Conservation (phyloP, 2,888 invertebrate genomes). For the Creontiades dilutus region DNA sequence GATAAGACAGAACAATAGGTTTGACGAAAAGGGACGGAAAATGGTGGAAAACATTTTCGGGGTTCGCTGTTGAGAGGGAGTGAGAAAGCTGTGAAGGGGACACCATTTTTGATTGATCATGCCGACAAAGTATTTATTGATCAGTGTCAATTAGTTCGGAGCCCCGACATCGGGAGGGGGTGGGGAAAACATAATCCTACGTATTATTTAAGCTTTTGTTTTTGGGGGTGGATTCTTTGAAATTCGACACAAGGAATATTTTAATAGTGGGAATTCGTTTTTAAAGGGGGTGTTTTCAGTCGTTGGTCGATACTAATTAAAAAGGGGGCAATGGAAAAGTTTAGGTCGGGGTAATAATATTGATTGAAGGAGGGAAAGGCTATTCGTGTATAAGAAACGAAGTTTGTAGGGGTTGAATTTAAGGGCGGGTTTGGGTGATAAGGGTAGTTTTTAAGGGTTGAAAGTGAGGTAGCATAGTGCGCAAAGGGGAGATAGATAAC, state of each 20-base stretch:
- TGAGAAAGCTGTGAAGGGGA: slow-evolving; percentile 36
- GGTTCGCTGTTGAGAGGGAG: neutral
- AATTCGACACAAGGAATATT: too few relatives aligned
- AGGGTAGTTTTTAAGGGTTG: neutral
- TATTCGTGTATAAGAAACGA: neutral
- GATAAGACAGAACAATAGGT: too few relatives aligned
- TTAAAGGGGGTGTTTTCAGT: neutral
- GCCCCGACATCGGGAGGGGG: neutral
- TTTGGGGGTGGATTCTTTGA: too few relatives aligned
- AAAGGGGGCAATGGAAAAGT: slow-evolving; percentile 37
- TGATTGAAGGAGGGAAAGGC: slow-evolving; percentile 60
- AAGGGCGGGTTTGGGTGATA: neutral
- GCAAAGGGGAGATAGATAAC: slow-evolving; percentile 1
- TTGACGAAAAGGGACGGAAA: neutral
- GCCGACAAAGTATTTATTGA: slow-evolving; percentile 72
- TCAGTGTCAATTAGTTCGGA: slow-evolving; percentile 67
- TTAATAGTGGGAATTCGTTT: neutral
- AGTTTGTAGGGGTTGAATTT: neutral
- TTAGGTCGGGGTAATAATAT: slow-evolving; percentile 67
- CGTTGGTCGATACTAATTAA: slow-evolving; percentile 36
- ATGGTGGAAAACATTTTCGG: slow-evolving; percentile 1
- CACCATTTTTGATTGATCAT: slow-evolving; percentile 69
- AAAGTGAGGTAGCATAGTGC: slow-evolving; percentile 42
- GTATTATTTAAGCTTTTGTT: too few relatives aligned
- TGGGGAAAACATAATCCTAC: neutral